Base-by-base conservation (phyloP, 2,888 invertebrate genomes). In the Harpalus rubripes region DNA sequence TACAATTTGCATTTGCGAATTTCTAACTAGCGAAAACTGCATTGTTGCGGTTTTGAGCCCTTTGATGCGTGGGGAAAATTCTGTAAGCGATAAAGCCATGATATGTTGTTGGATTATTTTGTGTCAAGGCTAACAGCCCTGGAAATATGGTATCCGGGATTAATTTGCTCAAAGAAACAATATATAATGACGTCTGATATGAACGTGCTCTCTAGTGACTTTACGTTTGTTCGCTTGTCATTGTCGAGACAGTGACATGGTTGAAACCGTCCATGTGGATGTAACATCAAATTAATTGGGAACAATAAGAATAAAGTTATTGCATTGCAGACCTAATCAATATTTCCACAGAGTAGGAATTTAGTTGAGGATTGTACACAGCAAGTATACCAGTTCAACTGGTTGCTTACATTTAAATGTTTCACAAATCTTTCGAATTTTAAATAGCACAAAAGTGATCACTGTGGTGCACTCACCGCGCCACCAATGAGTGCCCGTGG, bases 111-210 rank as follows among this genome's bases (percentile, higher is more conserved):
- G 18, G 41, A 52, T 74, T 12, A 52, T 52, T 74, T 74, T 74
- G 72, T 74, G 16, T 41, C 18, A 8, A 72, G 41, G 72, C 12
- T 63, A 81, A 63, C 26, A 81, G 41, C 44, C 7, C 61, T 39
- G 41, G 81, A 80, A 80, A 80, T 61, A 16, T 10, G 61, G 32
- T 61, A 59, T 58, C 58, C 58, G 78, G 80, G 61, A 81, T 63
- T 65, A 81, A 65, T 81, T 41, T 61, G 41, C 41, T 81, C 81
- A 81, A 81, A 81, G 81, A 65, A 81, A 61, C 81, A 63, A 81
- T 44, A 39, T 52, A 58, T 81, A 81, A 81, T 65, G 81, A 61
- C 65, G 26, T 63, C 44, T 81, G 65, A 81, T 81, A 81, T 81
- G 44, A 65, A 39, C 32, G 61, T 56, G 58, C 39, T 80, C 78